Evolutionary conservation across 2,797 vertebrate species (phyloP).

Genomic region (Danio aesculapii): DNA sequence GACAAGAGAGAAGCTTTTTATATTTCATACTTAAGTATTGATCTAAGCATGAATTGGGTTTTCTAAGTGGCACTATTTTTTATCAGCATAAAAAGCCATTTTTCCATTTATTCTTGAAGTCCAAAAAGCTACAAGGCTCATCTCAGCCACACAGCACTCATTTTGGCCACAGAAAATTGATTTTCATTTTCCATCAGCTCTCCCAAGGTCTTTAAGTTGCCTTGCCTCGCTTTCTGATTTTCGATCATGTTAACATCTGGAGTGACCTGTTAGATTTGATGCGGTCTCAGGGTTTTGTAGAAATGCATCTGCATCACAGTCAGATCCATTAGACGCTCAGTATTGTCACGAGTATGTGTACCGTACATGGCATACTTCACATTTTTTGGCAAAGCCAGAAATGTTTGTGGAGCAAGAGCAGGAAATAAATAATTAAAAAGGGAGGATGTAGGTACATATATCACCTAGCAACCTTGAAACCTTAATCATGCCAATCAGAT

Average conservation of each 20-base stretch:
- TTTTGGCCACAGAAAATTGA: slow-evolving; percentile 24
- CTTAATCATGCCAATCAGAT: slow-evolving; percentile 14
- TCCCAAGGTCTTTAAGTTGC: background rate
- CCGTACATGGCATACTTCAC: background rate
- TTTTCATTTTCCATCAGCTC: slow-evolving; percentile 30
- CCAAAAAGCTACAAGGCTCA: background rate
- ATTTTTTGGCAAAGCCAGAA: background rate
- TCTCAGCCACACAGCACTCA: background rate
- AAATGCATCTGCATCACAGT: slow-evolving; percentile 1
- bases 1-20: slow-evolving; percentile 5
- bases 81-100: background rate
- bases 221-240: background rate
- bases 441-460: background rate
- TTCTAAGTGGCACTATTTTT: background rate
- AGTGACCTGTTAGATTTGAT: slow-evolving; percentile 14
- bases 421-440: background rate
- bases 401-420: background rate
- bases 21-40: background rate
- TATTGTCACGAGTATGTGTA: background rate
- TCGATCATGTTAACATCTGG: slow-evolving; percentile 10
- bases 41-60: slow-evolving; percentile 5
- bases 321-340: background rate
- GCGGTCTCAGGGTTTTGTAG: background rate
- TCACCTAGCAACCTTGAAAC: background rate
- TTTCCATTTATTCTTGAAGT: slow-evolving; percentile 14